Conservation (phyloP, 2,888 invertebrate species). For the Sacculina carcini region DNA sequence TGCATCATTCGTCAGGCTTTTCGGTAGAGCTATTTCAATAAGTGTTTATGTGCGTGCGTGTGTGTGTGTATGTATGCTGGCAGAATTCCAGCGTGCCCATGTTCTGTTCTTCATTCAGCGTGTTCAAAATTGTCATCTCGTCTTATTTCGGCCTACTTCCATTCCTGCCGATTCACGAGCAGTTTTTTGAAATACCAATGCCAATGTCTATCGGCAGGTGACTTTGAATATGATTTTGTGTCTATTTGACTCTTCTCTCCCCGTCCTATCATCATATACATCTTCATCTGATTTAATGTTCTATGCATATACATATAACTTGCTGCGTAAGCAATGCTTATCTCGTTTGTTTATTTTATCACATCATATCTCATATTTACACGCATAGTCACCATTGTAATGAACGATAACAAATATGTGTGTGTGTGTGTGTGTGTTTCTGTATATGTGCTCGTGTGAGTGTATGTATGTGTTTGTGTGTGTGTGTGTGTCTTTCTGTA, state of each 20-base stretch:
- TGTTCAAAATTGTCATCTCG: conserved; percentile 25
- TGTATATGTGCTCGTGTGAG: too few relatives aligned
- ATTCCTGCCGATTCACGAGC: conserved; percentile 33
- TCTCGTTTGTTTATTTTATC: too few relatives aligned
- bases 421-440: too few relatives aligned
- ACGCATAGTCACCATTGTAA: not conserved
- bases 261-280: conserved; percentile 5
- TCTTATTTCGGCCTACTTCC: conserved; percentile 35
- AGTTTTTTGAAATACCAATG: conserved; percentile 33
- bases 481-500: too few relatives aligned
- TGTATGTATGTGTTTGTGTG: too few relatives aligned
- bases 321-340: too few relatives aligned
- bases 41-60: conserved; percentile 4
- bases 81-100: conserved; percentile 35
- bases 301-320: not conserved
- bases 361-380: too few relatives aligned
- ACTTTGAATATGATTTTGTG: not conserved
- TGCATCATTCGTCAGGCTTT: too few relatives aligned
- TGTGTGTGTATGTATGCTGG: conserved; percentile 9
- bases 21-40: conserved; percentile 22
- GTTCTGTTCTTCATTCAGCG: too few relatives aligned
- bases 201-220: conserved; percentile 20
- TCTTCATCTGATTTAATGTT: not conserved
- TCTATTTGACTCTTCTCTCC: not conserved
- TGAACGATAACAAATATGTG: too few relatives aligned